Evolutionary conservation across 2,888 invertebrate species (phyloP).

Genomic region (Cryptosula pallasiana): DNA sequence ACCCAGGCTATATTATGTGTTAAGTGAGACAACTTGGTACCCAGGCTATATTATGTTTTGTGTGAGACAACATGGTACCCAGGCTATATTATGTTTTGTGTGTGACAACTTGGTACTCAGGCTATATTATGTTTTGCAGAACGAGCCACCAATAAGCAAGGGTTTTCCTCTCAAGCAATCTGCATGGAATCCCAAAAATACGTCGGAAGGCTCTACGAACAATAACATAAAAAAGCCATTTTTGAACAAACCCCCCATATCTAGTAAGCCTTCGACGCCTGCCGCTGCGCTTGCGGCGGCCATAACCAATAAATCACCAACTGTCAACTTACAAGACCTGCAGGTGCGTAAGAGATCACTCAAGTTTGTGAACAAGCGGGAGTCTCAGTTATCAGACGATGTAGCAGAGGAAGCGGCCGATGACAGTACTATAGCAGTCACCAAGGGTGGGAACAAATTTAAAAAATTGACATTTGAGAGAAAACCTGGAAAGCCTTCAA

Average conservation of each 20-base stretch:
- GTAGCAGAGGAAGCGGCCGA: not conserved
- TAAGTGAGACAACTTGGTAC: too few species aligned
- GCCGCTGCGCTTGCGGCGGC: not conserved
- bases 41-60: too few species aligned
- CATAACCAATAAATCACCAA: not conserved
- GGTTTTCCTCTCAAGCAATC: too few species aligned
- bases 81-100: too few species aligned
- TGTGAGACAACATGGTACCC: too few species aligned
- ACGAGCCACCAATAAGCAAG: too few species aligned
- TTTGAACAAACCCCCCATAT: not conserved
- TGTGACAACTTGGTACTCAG: too few species aligned
- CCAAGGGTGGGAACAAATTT: not conserved
- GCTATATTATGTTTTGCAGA: too few species aligned
- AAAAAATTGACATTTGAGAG: not conserved
- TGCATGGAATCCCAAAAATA: too few species aligned
- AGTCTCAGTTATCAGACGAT: not conserved
- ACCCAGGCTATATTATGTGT: too few species aligned
- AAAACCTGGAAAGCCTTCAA: not conserved
- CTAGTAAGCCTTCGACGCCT: not conserved
- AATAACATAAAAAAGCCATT: not conserved
- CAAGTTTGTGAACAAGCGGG: not conserved
- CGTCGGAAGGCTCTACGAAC: too few species aligned
- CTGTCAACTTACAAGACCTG: not conserved
- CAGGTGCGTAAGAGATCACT: not conserved
- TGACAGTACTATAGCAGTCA: not conserved